A percentile compares a stretch with the other conserved stretches of the same genome.
phyloP scores from a whole-genome alignment of 2,888 invertebrate genomes.

The Rhorus exstirpatorius region DNA sequence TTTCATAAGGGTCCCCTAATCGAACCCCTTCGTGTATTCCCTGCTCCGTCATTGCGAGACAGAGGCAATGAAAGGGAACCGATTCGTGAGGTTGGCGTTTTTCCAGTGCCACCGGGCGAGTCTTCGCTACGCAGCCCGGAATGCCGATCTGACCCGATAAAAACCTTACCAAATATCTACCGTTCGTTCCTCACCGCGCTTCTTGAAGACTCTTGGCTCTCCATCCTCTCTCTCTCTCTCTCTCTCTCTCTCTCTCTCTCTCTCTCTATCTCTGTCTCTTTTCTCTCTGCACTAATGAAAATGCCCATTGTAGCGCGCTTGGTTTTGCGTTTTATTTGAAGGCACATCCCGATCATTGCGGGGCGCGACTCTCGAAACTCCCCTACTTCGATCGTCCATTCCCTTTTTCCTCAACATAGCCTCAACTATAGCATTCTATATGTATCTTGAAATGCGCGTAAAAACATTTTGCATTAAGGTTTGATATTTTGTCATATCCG shows the following conservation, averaged over 20 bases:
- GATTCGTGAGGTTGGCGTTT: slow-evolving; percentile 73
- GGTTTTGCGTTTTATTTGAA: slow-evolving; percentile 65
- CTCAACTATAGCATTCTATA: too few relatives aligned
- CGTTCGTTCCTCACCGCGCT: slow-evolving; percentile 63
- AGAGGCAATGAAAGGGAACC: slow-evolving; percentile 31
- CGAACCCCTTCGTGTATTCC: slow-evolving; percentile 63
- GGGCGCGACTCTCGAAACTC: slow-evolving; percentile 79
- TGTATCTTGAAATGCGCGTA: background rate
- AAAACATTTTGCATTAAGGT: background rate
- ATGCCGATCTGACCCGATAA: slow-evolving; percentile 78
- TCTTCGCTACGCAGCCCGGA: slow-evolving; percentile 74
- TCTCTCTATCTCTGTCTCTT: background rate
- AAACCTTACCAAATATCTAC: slow-evolving; percentile 79
- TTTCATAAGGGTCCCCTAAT: slow-evolving; percentile 66
- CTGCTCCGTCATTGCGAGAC: slow-evolving; percentile 75
- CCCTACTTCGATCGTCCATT: slow-evolving; percentile 82
- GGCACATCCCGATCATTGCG: slow-evolving; percentile 83
- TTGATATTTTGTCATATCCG: too few relatives aligned
- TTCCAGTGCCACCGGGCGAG: slow-evolving; percentile 77
- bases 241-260: background rate
- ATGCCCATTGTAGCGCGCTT: slow-evolving; percentile 79
- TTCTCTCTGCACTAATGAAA: slow-evolving; percentile 78
- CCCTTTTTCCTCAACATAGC: slow-evolving; percentile 80
- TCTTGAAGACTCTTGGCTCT: slow-evolving; percentile 18
- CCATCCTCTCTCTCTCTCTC: background rate